Evolutionary conservation across 2,797 vertebrate species (phyloP), one percentile per base, ranked within the genome.

Genomic region (Tragopan temminckii): DNA sequence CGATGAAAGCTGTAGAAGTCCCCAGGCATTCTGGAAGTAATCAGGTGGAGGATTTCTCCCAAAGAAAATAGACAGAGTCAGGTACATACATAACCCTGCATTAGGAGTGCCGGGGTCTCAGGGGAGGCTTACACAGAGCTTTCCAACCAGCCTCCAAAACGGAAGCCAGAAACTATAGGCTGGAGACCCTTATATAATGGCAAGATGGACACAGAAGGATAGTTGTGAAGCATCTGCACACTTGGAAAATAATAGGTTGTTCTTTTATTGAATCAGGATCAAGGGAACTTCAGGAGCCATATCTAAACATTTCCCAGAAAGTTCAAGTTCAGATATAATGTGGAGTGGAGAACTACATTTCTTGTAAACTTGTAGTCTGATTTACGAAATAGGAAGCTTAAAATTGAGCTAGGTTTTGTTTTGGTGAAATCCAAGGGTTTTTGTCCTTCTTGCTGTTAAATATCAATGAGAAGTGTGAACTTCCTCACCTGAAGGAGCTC

Each of bases 21-120:
- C 59, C 77, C 31, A 75, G 90, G 72, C 69, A 63, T 87, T 93
- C 72, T 58, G 50, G 6, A 88, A 83, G 46, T 78, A 90, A 81
- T 94, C 72, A 85, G 90, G 69, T 80, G 62, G 59, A 96, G 33
- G 19, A 85, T 92, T 89, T 93, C 50, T 88, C 90, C 81, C 76
- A 79, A 69, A 72, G 81, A 66, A 92, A 70, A 59, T 6, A 63
- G 62, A 40, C 72, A 66, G 71, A 68, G 50, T 63, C 75, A 80
- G 68, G 81, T 53, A 64, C 42, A n/a, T 5, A 2, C 43, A 58
- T 64, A 90, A 71, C 45, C 9, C 55, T 87, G 21, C 29, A n/a
- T 75, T 57, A 85, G 52, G n/a, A 77, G 24, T 53, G 35, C 53
- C 13, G 7, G 25, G 6, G 35, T 62, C 83, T 86, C 69, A 33